These are phyloP conservation scores for Microcebus ravelobensis DNA, from an alignment of 2,113 vertebrate species.

Conservation along the genomic window DNA sequence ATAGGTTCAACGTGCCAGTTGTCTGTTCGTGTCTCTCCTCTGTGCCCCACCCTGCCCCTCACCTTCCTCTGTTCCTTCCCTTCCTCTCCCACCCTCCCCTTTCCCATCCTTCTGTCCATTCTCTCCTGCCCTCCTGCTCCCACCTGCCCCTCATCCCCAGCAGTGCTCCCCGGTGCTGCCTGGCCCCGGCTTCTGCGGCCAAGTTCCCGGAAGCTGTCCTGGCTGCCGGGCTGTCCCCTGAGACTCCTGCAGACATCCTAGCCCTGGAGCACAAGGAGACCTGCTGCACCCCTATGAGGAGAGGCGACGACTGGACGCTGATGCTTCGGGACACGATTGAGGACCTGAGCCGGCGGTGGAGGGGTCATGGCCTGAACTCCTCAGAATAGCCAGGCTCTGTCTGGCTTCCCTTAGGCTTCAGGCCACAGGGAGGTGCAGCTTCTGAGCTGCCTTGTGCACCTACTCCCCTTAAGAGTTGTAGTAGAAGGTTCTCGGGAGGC, in stretches of 20 bases:
- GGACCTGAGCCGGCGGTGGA: background rate
- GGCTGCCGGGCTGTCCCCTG: slow-evolving; percentile 87
- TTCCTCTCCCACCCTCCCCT: background rate
- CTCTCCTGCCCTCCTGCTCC: background rate
- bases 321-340: slow-evolving; percentile 81
- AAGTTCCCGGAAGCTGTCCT: slow-evolving; percentile 91
- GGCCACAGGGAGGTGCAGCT: background rate
- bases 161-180: slow-evolving; percentile 86
- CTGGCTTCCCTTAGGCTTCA: background rate
- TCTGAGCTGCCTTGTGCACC: no score
- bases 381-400: background rate
- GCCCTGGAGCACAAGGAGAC: slow-evolving; percentile 86
- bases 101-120: background rate
- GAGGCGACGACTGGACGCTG: slow-evolving; percentile 87
- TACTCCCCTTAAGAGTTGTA: background rate
- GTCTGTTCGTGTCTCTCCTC: background rate
- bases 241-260: slow-evolving; percentile 85
- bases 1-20: background rate
- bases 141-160: background rate
- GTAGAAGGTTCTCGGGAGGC: no score
- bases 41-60: no score
- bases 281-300: slow-evolving; percentile 84
- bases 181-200: slow-evolving; percentile 93
- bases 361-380: accelerated
- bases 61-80: background rate